Evolutionary conservation across 2,113 vertebrate species (phyloP), one percentile per base, ranked within the genome.

Genomic region (Mus pahari): DNA sequence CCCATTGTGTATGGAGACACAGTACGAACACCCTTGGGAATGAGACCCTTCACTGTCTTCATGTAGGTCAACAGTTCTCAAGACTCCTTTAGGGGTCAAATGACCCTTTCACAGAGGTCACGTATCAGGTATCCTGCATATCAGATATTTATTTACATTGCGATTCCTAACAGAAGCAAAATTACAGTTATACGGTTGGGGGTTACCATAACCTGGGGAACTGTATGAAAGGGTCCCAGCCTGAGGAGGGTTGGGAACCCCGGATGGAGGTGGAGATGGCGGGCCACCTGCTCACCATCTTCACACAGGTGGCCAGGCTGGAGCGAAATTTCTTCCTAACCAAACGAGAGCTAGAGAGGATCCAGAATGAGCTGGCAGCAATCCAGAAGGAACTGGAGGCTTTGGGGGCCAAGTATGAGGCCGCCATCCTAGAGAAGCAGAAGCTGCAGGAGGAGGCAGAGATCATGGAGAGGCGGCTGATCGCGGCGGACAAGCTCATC

Each of bases 401-500:
- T n/a, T 97, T 99, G 94, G 98, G 99, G 33, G 94, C 99, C 28
- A 99, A 98, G 64, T 99, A 99, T 17, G 98, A 99, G 79, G 98
- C 97, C 0, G 99, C 99, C 91, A 99, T 99, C 83, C 84, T 73
- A 26, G 99, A 99, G 89, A 99, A 99, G 94, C 98, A 99, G 89
- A 98, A 98, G 94, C 98, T 99, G 84, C 99, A 99, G 97, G 99
- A 99, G 75, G 99, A 99, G 97, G 99, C 99, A 0, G 99, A 99
- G 94, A 94, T 99, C 94, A 99, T 99, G 99, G 99, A 99, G 98
- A 98, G 99, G 81, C 98, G 99, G 93, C 98, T 99, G 42, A 97
- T 99, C 0, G 99, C 99, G 0, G 99, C 99, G 0, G 99, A 99
- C 98, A 99, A 99, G 93, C 99, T 99, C 83, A 99, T 99, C 17